A percentile compares a stretch with the other conserved stretches of the same genome.
Evolutionary conservation across 2,797 vertebrate species (phyloP).

Genomic region (Nothura maculosa): DNA sequence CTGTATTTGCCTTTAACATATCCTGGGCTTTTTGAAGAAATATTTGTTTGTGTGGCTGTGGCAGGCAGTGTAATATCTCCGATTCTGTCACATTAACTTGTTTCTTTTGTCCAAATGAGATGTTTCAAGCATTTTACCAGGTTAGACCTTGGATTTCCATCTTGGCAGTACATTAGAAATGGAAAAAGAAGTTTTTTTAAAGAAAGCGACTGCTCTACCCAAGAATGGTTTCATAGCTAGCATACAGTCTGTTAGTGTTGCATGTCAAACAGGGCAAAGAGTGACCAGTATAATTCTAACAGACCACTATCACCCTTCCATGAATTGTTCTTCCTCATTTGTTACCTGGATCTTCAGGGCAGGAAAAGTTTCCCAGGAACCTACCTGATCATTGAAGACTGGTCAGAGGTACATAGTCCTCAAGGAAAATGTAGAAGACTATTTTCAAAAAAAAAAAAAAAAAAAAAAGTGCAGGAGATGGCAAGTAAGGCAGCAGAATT

Average conservation of each 20-base stretch:
- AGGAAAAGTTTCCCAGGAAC: not conserved
- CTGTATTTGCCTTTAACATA: not conserved
- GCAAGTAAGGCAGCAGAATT: not conserved
- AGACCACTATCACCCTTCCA: not conserved
- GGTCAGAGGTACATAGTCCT: too few relatives aligned
- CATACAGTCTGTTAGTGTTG: not conserved
- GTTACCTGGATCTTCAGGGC: not conserved
- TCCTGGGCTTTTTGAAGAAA: not conserved
- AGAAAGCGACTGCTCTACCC: not conserved
- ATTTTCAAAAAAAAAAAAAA: not conserved
- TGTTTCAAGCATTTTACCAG: not conserved
- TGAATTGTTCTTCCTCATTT: not conserved
- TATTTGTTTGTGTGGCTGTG: not conserved
- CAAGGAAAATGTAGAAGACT: not conserved
- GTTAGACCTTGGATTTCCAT: not conserved
- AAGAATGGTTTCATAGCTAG: not conserved
- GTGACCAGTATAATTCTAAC: not conserved
- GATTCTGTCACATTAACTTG: not conserved
- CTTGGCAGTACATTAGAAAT: not conserved
- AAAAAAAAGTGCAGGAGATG: not conserved
- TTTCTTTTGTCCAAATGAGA: not conserved
- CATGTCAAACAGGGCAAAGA: not conserved
- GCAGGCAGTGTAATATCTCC: not conserved
- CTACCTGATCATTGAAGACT: not conserved
- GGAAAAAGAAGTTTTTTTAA: not conserved